A percentile compares a stretch with the other conserved stretches of the same genome.
These are phyloP conservation scores for Aegotheles bennettii DNA, from an alignment of 2,113 vertebrate genomes.

Conservation along the genomic window DNA sequence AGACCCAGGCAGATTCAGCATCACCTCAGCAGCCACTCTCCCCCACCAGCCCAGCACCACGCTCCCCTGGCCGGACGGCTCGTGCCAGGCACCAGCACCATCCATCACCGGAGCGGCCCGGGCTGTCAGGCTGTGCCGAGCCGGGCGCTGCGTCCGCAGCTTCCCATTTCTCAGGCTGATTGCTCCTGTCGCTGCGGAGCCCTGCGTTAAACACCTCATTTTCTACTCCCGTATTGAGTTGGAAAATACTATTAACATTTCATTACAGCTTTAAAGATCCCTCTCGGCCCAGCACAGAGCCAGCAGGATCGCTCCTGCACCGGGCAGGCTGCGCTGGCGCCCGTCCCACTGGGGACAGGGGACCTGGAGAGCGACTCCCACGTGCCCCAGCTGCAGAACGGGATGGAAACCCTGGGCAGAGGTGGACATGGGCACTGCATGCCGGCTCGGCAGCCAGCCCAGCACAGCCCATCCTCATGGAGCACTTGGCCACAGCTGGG, in stretches of 20 bases:
- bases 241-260: slow-evolving; percentile 69
- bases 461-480: background rate
- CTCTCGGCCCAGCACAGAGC: background rate
- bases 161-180: slow-evolving; percentile 64
- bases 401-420: background rate
- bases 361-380: background rate
- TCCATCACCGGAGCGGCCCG: background rate
- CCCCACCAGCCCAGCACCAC: rapidly evolving
- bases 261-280: slow-evolving; percentile 43
- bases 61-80: background rate
- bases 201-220: slow-evolving; percentile 47
- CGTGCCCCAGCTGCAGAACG: rapidly evolving
- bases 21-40: rapidly evolving
- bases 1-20: background rate
- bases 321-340: background rate
- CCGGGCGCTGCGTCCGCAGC: background rate
- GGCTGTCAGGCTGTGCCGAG: background rate
- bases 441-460: rapidly evolving
- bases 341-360: rapidly evolving
- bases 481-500: background rate
- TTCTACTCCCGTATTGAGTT: slow-evolving; percentile 8
- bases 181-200: slow-evolving; percentile 50
- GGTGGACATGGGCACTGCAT: rapidly evolving
- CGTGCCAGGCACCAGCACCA: background rate
- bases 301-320: rapidly evolving